Conservation (phyloP, 2,888 invertebrate genomes). For the Podabrus alpinus region DNA sequence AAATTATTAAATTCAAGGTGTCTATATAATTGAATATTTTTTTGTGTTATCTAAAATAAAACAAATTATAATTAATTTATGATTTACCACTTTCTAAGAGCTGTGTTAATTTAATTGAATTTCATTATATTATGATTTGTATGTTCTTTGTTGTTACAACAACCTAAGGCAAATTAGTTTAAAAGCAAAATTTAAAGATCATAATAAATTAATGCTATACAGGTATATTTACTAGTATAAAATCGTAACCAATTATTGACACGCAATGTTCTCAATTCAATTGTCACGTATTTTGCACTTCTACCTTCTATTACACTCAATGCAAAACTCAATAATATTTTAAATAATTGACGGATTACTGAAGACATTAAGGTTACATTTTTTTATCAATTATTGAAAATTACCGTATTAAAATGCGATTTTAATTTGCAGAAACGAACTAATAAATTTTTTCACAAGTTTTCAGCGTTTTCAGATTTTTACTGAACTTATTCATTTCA, state of each 20-base stretch:
- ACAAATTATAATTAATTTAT: conserved; percentile 18
- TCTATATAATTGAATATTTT: conserved; percentile 21
- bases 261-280: not conserved
- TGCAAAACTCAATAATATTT: not conserved
- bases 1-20: conserved; percentile 17
- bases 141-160: not conserved
- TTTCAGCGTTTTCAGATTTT: no score
- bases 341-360: not conserved
- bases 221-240: not conserved
- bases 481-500: no score
- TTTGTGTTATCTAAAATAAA: not conserved
- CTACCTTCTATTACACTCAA: not conserved
- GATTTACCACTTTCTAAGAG: conserved; percentile 16
- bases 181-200: not conserved
- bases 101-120: conserved; percentile 16
- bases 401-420: no score
- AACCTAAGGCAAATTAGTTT: conserved; percentile 5
- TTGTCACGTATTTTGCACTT: not conserved
- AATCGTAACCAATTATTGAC: not conserved
- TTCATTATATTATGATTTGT: not conserved
- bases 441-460: no score
- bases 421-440: no score
- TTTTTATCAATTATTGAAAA: no score
- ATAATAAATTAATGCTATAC: not conserved
- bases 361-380: not conserved